Conservation (phyloP, 2,113 vertebrate species). For the Saguinus imperator region DNA sequence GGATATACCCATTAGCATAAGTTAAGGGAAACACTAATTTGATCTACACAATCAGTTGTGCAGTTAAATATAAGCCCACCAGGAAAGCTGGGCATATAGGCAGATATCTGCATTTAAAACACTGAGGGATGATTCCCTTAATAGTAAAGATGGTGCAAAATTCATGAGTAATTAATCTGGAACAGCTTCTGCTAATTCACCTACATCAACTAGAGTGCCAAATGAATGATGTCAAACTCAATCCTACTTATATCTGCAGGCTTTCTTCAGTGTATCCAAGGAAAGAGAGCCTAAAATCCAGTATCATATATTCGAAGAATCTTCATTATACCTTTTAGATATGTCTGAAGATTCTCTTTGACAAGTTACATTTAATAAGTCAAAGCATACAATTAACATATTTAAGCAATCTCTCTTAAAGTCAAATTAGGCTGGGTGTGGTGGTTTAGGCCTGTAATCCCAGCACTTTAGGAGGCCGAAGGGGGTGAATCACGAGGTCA, state of each 20-base stretch:
- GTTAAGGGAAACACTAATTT: background rate
- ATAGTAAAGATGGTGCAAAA: background rate
- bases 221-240: background rate
- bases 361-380: background rate
- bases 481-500: too few species aligned
- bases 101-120: background rate
- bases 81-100: background rate
- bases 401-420: conserved; percentile 19
- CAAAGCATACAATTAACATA: background rate
- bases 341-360: background rate
- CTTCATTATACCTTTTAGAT: background rate
- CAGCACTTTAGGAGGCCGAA: too few species aligned
- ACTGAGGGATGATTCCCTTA: background rate
- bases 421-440: too few species aligned
- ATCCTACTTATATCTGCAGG: background rate
- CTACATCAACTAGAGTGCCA: background rate
- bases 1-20: background rate
- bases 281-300: background rate
- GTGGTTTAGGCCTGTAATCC: too few species aligned
- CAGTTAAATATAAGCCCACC: background rate
- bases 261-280: background rate
- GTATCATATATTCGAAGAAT: background rate
- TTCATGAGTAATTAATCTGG: background rate
- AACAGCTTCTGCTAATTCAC: background rate
- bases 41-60: background rate